phyloP scores from a whole-genome alignment of 2,888 invertebrate species.

The Malthinus flaveolus region DNA sequence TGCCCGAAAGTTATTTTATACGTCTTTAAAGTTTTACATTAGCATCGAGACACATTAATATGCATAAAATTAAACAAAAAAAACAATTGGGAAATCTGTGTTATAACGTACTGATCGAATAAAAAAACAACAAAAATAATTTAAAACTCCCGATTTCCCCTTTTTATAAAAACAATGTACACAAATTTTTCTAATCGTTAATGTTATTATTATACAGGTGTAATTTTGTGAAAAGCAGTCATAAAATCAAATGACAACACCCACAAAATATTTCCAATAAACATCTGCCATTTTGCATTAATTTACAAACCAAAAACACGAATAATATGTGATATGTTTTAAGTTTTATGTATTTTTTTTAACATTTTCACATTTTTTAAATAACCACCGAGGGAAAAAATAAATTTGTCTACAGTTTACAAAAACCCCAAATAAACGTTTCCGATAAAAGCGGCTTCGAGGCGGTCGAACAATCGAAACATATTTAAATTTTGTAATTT shows the following conservation, averaged over 20 bases:
- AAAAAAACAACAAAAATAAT: conserved; percentile 12
- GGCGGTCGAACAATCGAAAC: too few species aligned
- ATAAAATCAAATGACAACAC: conserved; percentile 8
- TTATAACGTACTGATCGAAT: background rate
- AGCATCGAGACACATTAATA: conserved; percentile 17
- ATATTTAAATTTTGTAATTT: too few species aligned
- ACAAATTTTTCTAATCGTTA: conserved; percentile 20
- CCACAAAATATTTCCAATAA: conserved; percentile 30
- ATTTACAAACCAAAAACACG: conserved; percentile 25
- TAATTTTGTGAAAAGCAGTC: conserved; percentile 7
- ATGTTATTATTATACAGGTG: conserved; percentile 13
- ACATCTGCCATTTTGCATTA: conserved; percentile 28
- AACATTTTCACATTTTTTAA: background rate
- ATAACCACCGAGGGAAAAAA: too few species aligned
- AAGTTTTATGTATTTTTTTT: conserved; percentile 19
- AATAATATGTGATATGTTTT: conserved; percentile 30
- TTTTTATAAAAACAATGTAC: conserved; percentile 16
- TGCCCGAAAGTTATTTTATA: conserved; percentile 36
- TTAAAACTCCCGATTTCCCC: conserved; percentile 18
- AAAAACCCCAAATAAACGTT: too few species aligned
- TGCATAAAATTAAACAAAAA: conserved; percentile 14
- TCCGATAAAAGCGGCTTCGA: too few species aligned
- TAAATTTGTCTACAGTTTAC: too few species aligned
- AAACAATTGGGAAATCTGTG: conserved; percentile 14
- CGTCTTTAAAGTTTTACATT: conserved; percentile 15